These are phyloP conservation scores for Acomys russatus DNA, from an alignment of 2,797 vertebrate species.

Conservation along the genomic window DNA sequence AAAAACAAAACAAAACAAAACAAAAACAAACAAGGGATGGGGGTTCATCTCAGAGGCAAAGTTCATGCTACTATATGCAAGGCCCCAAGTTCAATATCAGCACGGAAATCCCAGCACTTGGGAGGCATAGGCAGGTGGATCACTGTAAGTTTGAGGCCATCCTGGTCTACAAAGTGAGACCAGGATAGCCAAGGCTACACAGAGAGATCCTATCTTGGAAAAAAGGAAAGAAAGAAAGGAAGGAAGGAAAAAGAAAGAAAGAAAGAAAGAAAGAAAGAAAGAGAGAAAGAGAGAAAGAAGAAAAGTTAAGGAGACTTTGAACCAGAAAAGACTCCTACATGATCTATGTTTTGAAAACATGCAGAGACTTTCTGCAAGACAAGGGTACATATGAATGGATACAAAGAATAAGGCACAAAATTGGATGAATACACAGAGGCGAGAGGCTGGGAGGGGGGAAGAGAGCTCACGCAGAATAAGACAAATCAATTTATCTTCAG, in stretches of 20 bases:
- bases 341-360: constrained; percentile 29
- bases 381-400: background rate
- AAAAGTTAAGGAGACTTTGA: background rate
- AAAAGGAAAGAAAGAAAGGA: too few relatives aligned
- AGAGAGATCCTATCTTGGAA: too few relatives aligned
- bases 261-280: too few relatives aligned
- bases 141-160: too few relatives aligned
- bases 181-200: too few relatives aligned
- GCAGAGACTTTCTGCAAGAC: background rate
- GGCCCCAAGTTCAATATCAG: background rate
- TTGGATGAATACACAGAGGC: background rate
- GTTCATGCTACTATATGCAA: background rate
- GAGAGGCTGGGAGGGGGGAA: too few relatives aligned
- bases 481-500: constrained; percentile 20
- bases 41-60: background rate
- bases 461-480: background rate
- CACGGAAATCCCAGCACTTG: background rate
- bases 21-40: background rate
- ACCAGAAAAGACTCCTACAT: background rate
- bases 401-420: constrained; percentile 16
- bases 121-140: too few relatives aligned
- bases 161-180: too few relatives aligned
- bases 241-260: too few relatives aligned
- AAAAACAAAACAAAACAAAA: too few relatives aligned
- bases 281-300: too few relatives aligned